Evolutionary conservation across 2,113 vertebrate genomes (phyloP).

Genomic region (Phasianus colchicus): DNA sequence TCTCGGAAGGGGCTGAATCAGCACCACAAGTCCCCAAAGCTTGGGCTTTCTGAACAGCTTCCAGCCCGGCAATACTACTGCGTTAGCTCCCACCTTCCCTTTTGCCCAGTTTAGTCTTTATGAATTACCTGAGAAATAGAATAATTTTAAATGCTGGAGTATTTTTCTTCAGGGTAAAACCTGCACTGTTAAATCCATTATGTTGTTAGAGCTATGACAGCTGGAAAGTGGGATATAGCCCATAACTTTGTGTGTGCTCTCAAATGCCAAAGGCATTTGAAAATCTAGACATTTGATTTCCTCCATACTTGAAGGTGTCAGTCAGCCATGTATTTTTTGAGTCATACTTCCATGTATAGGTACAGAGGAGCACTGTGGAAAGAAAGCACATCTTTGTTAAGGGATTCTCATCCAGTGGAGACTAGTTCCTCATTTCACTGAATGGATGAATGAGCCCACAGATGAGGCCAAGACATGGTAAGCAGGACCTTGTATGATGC

Average conservation of each 20-base stretch:
- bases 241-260: background rate
- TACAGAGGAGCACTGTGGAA: background rate
- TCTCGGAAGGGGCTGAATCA: constrained; percentile 60
- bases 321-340: constrained; percentile 9
- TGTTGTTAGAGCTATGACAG: background rate
- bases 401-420: background rate
- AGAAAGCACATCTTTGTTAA: background rate
- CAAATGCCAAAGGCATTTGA: constrained; percentile 29
- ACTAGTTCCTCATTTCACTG: background rate
- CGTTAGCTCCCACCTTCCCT: constrained; percentile 43
- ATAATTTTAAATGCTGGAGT: constrained; percentile 19
- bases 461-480: background rate
- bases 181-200: constrained; percentile 50
- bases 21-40: constrained; percentile 55
- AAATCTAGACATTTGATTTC: constrained; percentile 41
- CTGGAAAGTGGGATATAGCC: constrained; percentile 37
- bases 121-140: constrained; percentile 44
- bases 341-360: background rate
- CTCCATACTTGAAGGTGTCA: constrained; percentile 15
- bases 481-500: background rate
- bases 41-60: background rate
- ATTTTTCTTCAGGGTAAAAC: background rate
- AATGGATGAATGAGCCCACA: background rate
- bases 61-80: background rate
- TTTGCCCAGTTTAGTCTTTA: constrained; percentile 51